Base-by-base conservation (phyloP, 2,888 invertebrate species). In the Heliconius erato region DNA sequence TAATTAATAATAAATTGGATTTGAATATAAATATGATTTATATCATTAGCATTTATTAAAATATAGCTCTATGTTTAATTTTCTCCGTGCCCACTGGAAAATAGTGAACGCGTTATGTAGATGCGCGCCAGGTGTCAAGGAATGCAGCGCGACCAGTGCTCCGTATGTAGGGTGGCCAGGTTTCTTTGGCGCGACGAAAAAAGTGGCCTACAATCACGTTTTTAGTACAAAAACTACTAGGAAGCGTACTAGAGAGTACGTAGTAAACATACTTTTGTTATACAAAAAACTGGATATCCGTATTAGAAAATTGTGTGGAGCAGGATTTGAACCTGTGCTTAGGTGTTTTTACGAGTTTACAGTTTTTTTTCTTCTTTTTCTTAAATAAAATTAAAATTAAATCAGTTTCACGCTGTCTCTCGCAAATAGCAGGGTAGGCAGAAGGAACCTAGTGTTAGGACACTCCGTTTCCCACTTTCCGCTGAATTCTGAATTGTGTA, bases 91-190 rank as follows among this genome's bases (percentile, higher is more conserved):
- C 78, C 82, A 79, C 82, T 85, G 85, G 83, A 85, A 84, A 84
- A 85, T 79, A 80, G 81, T 80, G 84, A 82, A 82, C 85, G 85
- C 85, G 83, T 82, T 84, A 84, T 85, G 85, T 84, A 86, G 84
- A 85, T 85, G 85, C 84, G 79, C 86, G 88, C 87, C 84, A 89
- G 90, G 89, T 89, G 89, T 89, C 87, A 83, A 88, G 93, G 93
- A 94, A 94, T 94, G 93, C 91, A 89, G 91, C 89, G 88, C 83
- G 88, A 88, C 88, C 88, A 88, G 89, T 84, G 82, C 86, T 85
- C 79, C 72, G 40, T n/a, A 71, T 71, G 82, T 84, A 80, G 82
- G 84, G 87, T 84, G 85, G 74, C 85, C 85, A 86, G 68, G 74
- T 19, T 72, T 40, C 59, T 65, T 69, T 68, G 63, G 54, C 82